Evolutionary conservation across 1,140 invertebrate genomes (phyloP).

Genomic region (Galendromus occidentalis): DNA sequence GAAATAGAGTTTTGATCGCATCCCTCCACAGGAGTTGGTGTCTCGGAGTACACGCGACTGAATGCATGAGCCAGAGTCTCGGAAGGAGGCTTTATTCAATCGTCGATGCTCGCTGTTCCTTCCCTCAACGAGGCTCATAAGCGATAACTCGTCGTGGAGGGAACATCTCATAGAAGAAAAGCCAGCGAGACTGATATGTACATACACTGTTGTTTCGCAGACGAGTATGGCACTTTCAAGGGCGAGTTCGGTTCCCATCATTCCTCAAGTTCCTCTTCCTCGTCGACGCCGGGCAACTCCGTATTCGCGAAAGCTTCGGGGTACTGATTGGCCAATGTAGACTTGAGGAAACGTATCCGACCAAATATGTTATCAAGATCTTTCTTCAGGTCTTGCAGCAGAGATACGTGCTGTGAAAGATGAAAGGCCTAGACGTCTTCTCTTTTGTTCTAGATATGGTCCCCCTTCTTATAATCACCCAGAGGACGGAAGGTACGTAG

Average conservation of each 20-base stretch:
- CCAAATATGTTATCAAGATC: not conserved
- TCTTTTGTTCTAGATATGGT: not conserved
- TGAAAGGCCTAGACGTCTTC: not conserved
- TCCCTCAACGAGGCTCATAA: no score
- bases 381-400: not conserved
- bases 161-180: no score
- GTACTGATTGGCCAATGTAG: not conserved
- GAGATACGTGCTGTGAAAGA: not conserved
- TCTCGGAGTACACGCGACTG: no score
- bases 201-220: not conserved
- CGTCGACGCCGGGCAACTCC: not conserved
- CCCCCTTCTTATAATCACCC: not conserved
- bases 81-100: no score
- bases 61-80: no score
- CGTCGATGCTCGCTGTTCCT: no score
- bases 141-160: no score
- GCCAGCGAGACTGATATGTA: no score
- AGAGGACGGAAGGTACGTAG: not conserved
- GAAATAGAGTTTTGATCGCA: no score
- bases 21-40: no score
- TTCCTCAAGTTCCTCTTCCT: not conserved
- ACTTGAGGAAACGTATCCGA: constrained; percentile 9
- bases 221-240: not conserved
- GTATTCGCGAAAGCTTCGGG: constrained; percentile 8
- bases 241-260: not conserved